Percentiles rank a stretch among this genome's conserved stretches.
Conservation (phyloP, 2,888 invertebrate species). For the Hetaerina titia region DNA sequence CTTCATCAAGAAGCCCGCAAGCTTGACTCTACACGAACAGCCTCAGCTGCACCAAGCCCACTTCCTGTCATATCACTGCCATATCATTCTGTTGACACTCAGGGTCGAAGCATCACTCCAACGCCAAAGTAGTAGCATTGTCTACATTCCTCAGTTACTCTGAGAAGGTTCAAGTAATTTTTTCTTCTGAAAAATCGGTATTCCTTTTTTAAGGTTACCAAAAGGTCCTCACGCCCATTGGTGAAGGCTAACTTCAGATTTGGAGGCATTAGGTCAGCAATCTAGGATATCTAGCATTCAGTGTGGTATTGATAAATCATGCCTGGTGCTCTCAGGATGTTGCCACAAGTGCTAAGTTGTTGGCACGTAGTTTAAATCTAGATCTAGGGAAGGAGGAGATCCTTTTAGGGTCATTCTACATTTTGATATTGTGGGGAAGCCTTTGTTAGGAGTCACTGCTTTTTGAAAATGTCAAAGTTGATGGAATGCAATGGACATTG, state of each 20-base stretch:
- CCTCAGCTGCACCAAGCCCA: constrained; percentile 55
- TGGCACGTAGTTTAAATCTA: constrained; percentile 47
- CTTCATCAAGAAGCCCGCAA: constrained; percentile 94
- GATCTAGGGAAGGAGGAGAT: constrained; percentile 30
- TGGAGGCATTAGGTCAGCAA: neutral
- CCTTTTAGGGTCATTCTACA: constrained; percentile 1
- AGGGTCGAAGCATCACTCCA: constrained; percentile 61
- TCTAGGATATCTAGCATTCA: neutral
- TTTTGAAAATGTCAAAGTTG: constrained; percentile 34
- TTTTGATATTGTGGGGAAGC: constrained; percentile 30
- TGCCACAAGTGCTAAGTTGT: constrained; percentile 39
- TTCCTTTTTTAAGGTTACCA: neutral
- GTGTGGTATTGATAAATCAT: neutral
- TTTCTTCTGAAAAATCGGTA: neutral
- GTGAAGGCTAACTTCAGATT: constrained; percentile 20
- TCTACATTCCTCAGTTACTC: constrained; percentile 14
- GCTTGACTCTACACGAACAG: constrained; percentile 78
- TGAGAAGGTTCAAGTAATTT: constrained; percentile 55
- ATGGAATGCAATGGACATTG: constrained; percentile 22
- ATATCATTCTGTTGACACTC: constrained; percentile 53
- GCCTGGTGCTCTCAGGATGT: constrained; percentile 12
- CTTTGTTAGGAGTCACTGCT: constrained; percentile 8
- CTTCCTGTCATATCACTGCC: constrained; percentile 64
- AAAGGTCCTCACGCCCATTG: neutral
- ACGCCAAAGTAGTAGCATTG: constrained; percentile 52